Evolutionary conservation across 2,888 invertebrate species (phyloP).

Genomic region (Eupithecia insigniata): DNA sequence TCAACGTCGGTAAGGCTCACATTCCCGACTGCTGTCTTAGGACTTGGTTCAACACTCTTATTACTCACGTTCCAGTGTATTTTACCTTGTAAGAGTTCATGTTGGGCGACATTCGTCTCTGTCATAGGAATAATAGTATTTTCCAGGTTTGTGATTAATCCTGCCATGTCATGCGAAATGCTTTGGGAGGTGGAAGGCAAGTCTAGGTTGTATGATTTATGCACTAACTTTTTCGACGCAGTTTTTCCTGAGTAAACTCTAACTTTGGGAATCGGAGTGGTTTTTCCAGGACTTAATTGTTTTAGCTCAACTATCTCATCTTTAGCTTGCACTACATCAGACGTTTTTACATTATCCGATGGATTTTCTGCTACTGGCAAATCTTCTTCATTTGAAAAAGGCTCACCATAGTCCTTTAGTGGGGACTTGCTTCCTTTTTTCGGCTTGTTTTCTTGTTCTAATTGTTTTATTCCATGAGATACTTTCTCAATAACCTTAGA

Average conservation of each 20-base stretch:
- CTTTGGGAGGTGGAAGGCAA: slow-evolving; percentile 2
- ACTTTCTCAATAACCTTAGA: background rate
- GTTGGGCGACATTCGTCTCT: background rate
- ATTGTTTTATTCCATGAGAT: background rate
- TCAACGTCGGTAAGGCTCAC: background rate
- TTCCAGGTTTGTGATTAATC: background rate
- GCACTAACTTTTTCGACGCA: background rate
- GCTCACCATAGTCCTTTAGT: background rate
- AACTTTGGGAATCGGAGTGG: slow-evolving; percentile 26
- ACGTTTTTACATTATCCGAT: slow-evolving; percentile 13
- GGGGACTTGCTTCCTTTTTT: background rate
- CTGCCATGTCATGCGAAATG: background rate
- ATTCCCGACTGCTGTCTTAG: background rate
- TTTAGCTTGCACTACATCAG: slow-evolving; percentile 2
- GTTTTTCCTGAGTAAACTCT: slow-evolving; percentile 22
- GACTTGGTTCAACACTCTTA: background rate
- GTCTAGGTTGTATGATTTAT: background rate
- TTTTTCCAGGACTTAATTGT: slow-evolving; percentile 6
- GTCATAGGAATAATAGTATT: background rate
- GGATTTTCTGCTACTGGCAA: background rate
- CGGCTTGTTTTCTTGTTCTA: background rate
- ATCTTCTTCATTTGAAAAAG: background rate
- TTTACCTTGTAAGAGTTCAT: background rate
- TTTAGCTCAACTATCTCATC: slow-evolving; percentile 20
- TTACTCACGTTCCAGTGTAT: background rate